phyloP scores from a whole-genome alignment of 1,140 invertebrate species.

The Drosophila takahashii region DNA sequence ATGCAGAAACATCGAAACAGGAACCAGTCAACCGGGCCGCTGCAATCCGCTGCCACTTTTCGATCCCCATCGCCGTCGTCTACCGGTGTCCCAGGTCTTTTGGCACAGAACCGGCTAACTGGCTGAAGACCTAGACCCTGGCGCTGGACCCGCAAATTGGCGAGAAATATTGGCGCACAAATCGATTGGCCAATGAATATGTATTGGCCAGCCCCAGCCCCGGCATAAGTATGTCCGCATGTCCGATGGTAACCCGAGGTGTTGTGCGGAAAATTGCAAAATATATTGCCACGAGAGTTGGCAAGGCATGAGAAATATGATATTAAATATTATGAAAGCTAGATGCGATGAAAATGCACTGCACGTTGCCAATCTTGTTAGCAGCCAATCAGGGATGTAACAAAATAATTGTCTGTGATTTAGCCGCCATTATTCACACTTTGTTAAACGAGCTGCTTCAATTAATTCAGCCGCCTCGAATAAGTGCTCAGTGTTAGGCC shows the following conservation, averaged over 20 bases:
- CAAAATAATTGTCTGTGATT: constrained; percentile 50
- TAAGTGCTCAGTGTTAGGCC: constrained; percentile 4
- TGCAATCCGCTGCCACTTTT: constrained; percentile 16
- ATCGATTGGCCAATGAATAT: constrained; percentile 80
- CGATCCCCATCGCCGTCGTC: background rate
- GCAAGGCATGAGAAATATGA: constrained; percentile 65
- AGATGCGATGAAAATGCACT: constrained; percentile 41
- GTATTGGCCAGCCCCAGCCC: constrained; percentile 44
- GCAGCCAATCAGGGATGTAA: constrained; percentile 57
- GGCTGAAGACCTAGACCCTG: constrained; percentile 49
- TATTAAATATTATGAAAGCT: constrained; percentile 69
- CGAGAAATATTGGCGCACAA: constrained; percentile 72
- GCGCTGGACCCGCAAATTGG: constrained; percentile 56
- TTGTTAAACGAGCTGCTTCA: constrained; percentile 41
- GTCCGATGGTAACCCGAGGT: constrained; percentile 66
- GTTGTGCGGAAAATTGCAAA: constrained; percentile 74
- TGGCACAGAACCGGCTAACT: constrained; percentile 25
- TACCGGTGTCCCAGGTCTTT: constrained; percentile 6
- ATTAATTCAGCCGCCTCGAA: constrained; percentile 40
- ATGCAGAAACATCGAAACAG: constrained; percentile 33
- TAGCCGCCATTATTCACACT: constrained; percentile 45
- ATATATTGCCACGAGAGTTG: constrained; percentile 58
- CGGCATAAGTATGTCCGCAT: constrained; percentile 23
- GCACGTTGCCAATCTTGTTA: constrained; percentile 70
- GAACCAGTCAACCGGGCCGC: constrained; percentile 23